Percentiles rank a stretch among this genome's conserved stretches.
These are phyloP conservation scores for Metacarcinus magister DNA, from an alignment of 2,888 invertebrate species.

Conservation along the genomic window DNA sequence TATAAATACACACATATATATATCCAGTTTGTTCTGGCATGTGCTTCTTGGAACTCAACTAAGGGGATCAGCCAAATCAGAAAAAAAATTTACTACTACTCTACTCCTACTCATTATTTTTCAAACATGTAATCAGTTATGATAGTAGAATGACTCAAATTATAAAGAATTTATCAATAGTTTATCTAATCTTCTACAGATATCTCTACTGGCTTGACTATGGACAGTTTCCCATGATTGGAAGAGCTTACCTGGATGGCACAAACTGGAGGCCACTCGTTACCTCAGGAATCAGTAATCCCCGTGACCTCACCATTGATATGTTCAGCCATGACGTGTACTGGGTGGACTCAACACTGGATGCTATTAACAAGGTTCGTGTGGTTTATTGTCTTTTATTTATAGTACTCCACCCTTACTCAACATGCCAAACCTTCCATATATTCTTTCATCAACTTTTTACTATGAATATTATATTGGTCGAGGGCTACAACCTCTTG, in stretches of 20 bases:
- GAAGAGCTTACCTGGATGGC: slow-evolving; percentile 94
- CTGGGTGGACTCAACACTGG: slow-evolving; percentile 98
- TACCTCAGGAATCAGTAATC: slow-evolving; percentile 95
- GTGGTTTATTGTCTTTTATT: neutral
- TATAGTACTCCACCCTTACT: neutral
- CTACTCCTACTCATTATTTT: neutral
- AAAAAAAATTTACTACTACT: neutral
- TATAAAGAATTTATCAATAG: neutral
- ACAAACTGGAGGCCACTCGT: slow-evolving; percentile 93
- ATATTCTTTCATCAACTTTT: too few relatives aligned
- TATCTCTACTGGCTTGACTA: slow-evolving; percentile 98
- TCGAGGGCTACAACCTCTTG: too few relatives aligned
- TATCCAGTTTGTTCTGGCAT: neutral
- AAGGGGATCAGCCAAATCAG: neutral
- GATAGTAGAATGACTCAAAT: neutral
- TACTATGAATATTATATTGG: too few relatives aligned
- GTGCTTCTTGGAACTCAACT: neutral
- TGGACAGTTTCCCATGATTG: slow-evolving; percentile 97
- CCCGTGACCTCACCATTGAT: slow-evolving; percentile 95
- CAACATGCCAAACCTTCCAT: too few relatives aligned
- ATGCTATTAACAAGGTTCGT: slow-evolving; percentile 95
- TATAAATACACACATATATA: neutral
- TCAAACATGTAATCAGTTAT: neutral
- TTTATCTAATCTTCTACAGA: slow-evolving; percentile 84
- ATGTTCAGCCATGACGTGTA: slow-evolving; percentile 97